Evolutionary conservation across 2,797 vertebrate species (phyloP).

Genomic region (Petrocephalus sullivani): DNA sequence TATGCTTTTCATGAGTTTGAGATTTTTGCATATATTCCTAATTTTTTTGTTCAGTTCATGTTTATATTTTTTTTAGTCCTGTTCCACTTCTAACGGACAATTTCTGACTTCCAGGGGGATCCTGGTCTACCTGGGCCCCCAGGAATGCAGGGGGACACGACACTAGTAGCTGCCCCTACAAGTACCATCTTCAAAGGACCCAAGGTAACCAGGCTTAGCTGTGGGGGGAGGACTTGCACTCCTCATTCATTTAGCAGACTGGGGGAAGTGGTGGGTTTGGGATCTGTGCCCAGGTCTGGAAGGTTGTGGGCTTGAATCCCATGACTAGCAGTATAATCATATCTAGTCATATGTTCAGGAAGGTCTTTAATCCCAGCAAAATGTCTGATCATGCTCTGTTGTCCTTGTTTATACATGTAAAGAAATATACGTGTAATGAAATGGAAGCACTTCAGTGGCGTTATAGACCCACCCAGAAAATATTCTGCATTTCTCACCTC

Average conservation of each 20-base stretch:
- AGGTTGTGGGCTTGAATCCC: neutral
- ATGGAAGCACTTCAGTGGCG: neutral
- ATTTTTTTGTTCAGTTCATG: neutral
- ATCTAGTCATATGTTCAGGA: neutral
- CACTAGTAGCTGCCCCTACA: constrained; percentile 48
- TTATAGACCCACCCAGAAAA: neutral
- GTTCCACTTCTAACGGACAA: neutral
- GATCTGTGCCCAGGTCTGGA: neutral
- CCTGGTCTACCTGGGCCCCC: constrained; percentile 62
- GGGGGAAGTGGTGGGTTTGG: neutral
- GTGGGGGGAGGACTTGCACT: neutral
- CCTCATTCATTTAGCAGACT: neutral
- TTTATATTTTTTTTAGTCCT: neutral
- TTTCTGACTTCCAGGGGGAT: constrained; percentile 63
- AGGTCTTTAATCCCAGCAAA: neutral
- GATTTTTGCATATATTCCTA: neutral
- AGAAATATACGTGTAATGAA: neutral
- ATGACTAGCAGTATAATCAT: neutral
- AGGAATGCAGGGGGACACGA: constrained; percentile 56
- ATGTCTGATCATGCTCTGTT: neutral
- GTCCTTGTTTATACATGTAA: neutral
- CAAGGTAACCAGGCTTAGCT: constrained; percentile 56
- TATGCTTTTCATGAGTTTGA: neutral
- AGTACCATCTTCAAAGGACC: constrained; percentile 74
- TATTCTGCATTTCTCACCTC: neutral